Evolutionary conservation across 2,113 vertebrate species (phyloP).

Genomic region (Pyxicephalus adspersus): DNA sequence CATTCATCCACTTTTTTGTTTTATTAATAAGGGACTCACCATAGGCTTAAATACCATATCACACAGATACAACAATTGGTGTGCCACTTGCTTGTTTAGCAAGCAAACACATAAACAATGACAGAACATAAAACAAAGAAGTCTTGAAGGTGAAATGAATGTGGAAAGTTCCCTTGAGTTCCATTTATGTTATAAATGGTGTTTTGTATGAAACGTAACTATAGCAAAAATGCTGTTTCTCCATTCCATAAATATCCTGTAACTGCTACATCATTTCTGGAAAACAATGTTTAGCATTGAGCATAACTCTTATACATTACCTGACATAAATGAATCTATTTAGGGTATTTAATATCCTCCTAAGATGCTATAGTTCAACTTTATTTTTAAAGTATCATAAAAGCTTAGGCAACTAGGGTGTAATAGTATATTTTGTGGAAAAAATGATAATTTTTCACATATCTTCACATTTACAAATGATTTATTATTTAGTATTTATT

Average conservation of each 20-base stretch:
- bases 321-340: not conserved
- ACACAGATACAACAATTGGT: not conserved
- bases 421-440: too few relatives aligned
- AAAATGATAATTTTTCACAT: too few relatives aligned
- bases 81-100: not conserved
- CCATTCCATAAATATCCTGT: conserved; percentile 1
- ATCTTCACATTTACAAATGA: too few relatives aligned
- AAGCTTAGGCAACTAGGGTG: too few relatives aligned
- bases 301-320: not conserved
- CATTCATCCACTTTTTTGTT: too few relatives aligned
- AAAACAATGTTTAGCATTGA: conserved; percentile 10
- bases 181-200: conserved; percentile 15
- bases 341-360: not conserved
- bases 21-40: too few relatives aligned
- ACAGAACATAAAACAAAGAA: conserved; percentile 27
- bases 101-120: conserved; percentile 35
- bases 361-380: too few relatives aligned
- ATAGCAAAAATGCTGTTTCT: not conserved
- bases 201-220: conserved; percentile 11
- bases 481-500: too few relatives aligned
- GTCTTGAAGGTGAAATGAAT: conserved; percentile 43
- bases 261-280: not conserved
- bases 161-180: conserved; percentile 29
- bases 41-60: not conserved
- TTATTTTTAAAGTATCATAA: too few relatives aligned